Base-by-base conservation (phyloP, 2,113 vertebrate species). In the Scortum barcoo region DNA sequence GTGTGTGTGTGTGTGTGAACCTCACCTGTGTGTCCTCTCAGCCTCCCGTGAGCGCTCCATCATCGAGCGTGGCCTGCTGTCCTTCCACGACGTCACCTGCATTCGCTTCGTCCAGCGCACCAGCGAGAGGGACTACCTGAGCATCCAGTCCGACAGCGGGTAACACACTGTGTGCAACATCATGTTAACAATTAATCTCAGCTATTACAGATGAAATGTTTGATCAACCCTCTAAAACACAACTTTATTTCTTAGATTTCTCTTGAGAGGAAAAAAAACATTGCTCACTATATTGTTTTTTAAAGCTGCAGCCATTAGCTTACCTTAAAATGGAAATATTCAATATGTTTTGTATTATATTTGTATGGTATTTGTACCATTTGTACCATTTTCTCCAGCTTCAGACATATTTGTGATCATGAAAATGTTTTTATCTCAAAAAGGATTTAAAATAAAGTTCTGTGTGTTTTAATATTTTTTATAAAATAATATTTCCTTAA, bases 121-220 rank as follows among this genome's bases (percentile, higher is more conserved):
- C 46, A 44, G 10, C 70, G 78, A 94, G 42, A 91, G 79, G 38
- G 92, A 93, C 60, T 94, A 90, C 68, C 8, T 94, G 56, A 83
- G 13, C 89, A 92, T 94, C 81, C 70, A 90, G 90, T 94, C 93
- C 3, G 33, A 80, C 79, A 92, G 69, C 0, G 93, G 94, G 92
- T 94, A 72, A 88, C 2, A 1, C 1, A 20, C 8, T 24, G 20
- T n/a, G 12, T 33, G 42, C 1, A 44, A 44, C 13, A 48, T 48
- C 17, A 19, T 48, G 5, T 1, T 13, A 46, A 6, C 16, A 28
- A 42, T 17, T 16, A 46, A 20, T 20, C 19, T 17, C 19, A 7
- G 6, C 40, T 19, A 12, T 48, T 2, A 30, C 2, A 14, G 53
- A 14, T 56, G 13, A 56, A 13, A 56, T 26, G 1, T 53, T 24